phyloP scores from a whole-genome alignment of 92 coral and sea anemone species.

The Phenganax marumi region DNA sequence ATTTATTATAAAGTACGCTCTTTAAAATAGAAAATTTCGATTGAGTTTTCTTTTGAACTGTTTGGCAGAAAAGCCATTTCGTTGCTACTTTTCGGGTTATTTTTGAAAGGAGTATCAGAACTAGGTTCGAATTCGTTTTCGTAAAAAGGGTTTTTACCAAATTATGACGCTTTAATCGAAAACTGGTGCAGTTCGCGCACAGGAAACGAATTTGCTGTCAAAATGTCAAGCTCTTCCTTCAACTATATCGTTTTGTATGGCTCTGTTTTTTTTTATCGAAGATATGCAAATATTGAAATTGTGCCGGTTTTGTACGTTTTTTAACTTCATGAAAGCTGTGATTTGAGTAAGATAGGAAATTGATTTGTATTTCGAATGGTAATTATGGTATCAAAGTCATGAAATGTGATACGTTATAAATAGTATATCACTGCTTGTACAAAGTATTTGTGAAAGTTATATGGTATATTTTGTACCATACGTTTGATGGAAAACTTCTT shows the following conservation, averaged over 20 bases:
- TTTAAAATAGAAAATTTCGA: too few relatives aligned
- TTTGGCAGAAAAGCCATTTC: too few relatives aligned
- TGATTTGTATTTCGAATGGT: background rate
- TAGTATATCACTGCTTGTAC: background rate
- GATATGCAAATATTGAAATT: background rate
- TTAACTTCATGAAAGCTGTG: background rate
- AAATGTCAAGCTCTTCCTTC: background rate
- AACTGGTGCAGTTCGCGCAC: background rate
- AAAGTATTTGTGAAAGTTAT: slow-evolving; percentile 7
- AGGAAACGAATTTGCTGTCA: background rate
- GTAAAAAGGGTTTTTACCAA: background rate
- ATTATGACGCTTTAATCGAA: background rate
- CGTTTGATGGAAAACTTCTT: background rate
- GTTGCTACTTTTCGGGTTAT: too few relatives aligned
- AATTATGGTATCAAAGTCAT: background rate
- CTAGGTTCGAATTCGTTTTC: too few relatives aligned
- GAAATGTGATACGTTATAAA: slow-evolving; percentile 3
- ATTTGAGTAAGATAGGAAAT: background rate
- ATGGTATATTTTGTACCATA: too few relatives aligned
- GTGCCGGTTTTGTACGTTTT: background rate
- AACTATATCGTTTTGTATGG: background rate
- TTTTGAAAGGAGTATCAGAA: too few relatives aligned
- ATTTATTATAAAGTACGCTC: too few relatives aligned
- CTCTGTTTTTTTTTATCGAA: background rate
- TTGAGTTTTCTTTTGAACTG: too few relatives aligned